Percentiles rank a stretch among this genome's conserved stretches.
phyloP scores from a whole-genome alignment of 2,113 vertebrate species.

The Onychostruthus taczanowskii region DNA sequence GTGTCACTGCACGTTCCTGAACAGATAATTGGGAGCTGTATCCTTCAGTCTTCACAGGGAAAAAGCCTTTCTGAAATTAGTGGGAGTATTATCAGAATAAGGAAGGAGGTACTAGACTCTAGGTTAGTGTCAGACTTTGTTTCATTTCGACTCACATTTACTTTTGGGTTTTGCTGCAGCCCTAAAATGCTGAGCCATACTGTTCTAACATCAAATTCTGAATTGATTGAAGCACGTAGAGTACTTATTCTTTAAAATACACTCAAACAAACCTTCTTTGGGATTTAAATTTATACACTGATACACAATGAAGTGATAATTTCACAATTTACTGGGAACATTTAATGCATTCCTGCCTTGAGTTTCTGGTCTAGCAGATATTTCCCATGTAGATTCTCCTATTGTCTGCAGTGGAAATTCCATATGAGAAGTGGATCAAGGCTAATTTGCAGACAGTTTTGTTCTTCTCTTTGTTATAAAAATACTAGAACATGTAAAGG shows the following conservation, averaged over 20 bases:
- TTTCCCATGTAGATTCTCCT: slow-evolving; percentile 5
- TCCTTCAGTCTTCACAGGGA: not conserved
- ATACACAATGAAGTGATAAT: not conserved
- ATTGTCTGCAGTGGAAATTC: slow-evolving; percentile 40
- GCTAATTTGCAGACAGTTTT: slow-evolving; percentile 52
- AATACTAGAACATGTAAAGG: slow-evolving; percentile 46
- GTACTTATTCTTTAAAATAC: not conserved
- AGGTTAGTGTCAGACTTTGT: not conserved
- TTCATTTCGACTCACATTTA: not conserved
- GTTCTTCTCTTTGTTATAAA: slow-evolving; percentile 32
- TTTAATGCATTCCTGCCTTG: not conserved
- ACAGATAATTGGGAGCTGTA: not conserved
- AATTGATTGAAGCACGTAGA: not conserved
- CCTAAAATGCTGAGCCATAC: not conserved
- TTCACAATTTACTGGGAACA: not conserved
- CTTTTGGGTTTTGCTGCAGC: not conserved
- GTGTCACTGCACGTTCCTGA: not conserved
- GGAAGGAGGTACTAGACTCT: not conserved
- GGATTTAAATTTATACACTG: not conserved
- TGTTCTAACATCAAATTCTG: not conserved
- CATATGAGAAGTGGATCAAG: slow-evolving; percentile 28
- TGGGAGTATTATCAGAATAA: not conserved
- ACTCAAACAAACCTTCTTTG: not conserved
- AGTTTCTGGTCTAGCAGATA: slow-evolving; percentile 5
- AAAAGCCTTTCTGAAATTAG: not conserved